These are phyloP conservation scores for Pemphigus obesinymphae DNA, from an alignment of 1,140 invertebrate species.

Conservation along the genomic window DNA sequence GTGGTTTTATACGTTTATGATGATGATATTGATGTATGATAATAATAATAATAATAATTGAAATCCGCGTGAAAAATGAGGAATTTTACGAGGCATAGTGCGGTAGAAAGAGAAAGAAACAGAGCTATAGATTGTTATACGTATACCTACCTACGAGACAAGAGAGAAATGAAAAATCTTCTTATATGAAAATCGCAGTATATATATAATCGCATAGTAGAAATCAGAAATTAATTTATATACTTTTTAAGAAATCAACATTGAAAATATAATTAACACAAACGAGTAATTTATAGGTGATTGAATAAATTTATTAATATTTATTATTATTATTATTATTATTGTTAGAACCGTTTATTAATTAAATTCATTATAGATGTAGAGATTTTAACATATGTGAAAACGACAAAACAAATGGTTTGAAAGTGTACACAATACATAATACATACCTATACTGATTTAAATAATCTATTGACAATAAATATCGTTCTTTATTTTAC, in stretches of 20 bases:
- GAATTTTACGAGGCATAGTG: neutral
- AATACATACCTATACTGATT: too few relatives aligned
- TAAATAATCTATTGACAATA: too few relatives aligned
- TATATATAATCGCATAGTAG: neutral
- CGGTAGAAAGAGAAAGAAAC: neutral
- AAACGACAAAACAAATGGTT: neutral
- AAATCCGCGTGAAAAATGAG: neutral
- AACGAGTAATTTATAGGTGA: neutral
- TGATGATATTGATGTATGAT: too few relatives aligned
- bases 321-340: too few relatives aligned
- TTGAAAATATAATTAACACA: neutral
- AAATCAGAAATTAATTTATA: neutral
- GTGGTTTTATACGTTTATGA: neutral
- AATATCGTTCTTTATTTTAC: neutral
- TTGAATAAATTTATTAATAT: too few relatives aligned
- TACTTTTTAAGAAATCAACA: neutral
- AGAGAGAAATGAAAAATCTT: neutral
- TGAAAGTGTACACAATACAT: too few relatives aligned
- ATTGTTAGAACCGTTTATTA: neutral
- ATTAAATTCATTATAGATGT: neutral
- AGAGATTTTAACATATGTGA: neutral
- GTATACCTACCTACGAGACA: neutral
- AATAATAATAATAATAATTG: neutral
- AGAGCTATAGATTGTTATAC: neutral
- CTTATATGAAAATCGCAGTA: neutral